A percentile compares a stretch with the other conserved stretches of the same genome.
These are phyloP conservation scores for Drosophila atripex DNA, from an alignment of 2,888 invertebrate genomes.

Conservation along the genomic window DNA sequence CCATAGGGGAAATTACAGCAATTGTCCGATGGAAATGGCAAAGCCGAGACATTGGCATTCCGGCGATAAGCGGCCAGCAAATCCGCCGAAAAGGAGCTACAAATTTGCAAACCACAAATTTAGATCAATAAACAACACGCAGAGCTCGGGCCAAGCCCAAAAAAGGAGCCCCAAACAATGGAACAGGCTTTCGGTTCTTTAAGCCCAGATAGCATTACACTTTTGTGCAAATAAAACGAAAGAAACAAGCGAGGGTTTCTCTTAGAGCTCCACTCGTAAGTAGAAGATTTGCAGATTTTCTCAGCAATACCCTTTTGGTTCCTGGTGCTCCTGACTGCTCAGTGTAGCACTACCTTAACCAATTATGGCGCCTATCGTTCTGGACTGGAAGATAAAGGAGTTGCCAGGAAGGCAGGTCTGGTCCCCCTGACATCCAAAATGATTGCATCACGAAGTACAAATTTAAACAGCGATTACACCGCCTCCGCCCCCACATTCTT, in stretches of 20 bases:
- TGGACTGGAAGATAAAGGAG: conserved; percentile 14
- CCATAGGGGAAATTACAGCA: conserved; percentile 67
- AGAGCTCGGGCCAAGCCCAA: conserved; percentile 42
- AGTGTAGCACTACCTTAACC: conserved; percentile 39
- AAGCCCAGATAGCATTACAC: background rate
- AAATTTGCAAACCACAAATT: conserved; percentile 60
- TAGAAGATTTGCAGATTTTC: background rate
- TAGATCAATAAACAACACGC: conserved; percentile 69
- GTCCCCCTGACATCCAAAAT: conserved; percentile 62
- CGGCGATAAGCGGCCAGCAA: conserved; percentile 53
- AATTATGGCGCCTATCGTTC: conserved; percentile 74
- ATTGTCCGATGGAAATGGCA: conserved; percentile 55
- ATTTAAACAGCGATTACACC: conserved; percentile 76
- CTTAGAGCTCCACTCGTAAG: background rate
- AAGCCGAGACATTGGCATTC: conserved; percentile 43
- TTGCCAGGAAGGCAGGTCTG: conserved; percentile 4
- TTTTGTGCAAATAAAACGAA: background rate
- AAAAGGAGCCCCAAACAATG: conserved; percentile 47
- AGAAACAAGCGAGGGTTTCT: background rate
- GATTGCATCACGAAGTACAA: conserved; percentile 81
- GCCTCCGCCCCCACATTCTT: background rate
- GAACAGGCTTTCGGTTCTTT: conserved; percentile 12
- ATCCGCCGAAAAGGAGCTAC: conserved; percentile 23
- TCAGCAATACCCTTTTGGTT: background rate
- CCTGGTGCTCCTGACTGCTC: background rate